Base-by-base conservation (phyloP, 2,797 vertebrate genomes). In the Heliangelus exortis region DNA sequence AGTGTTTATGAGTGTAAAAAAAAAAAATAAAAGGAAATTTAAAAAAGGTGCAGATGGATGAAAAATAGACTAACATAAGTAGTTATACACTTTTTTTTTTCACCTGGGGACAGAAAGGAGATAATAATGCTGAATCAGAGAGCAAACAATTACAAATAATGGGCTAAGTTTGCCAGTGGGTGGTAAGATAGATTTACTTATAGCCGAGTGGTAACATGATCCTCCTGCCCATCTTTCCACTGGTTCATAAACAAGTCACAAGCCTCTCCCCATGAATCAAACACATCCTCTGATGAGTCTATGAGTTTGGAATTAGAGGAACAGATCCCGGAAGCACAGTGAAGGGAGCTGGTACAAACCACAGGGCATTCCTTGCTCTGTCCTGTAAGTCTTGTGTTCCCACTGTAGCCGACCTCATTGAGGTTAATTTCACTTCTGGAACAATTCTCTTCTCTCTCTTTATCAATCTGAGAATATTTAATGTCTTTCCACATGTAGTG, bases 311-410 rank as follows among this genome's bases (percentile, higher is more conserved):
- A 98, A 97, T 98, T 99, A 96, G 99, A 99, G 97, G 99, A 98
- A 54, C 98, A 99, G 96, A 99, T 99, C 97, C 98, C 98, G 98
- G 99, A 99, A 98, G 98, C 98, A 98, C 99, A 99, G 98, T 99
- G 99, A 97, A 99, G 98, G 93, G 99, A 99, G 97, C 98, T 98
- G 97, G 98, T 98, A 97, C 98, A 98, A 94, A 98, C 98, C 62
- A 98, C 97, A 85, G 98, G 96, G 90, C 98, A 98, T 78, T 99
- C 98, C 62, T 97, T 98, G 96, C 98, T 99, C 94, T 98, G 98
- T 91, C 98, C 98, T 15, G 98, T 97, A 19, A 97, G 97, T 85
- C 98, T 97, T 71, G 93, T 90, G 90, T 96, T 94, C 96, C 98
- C 96, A 33, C 97, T 98, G 92, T 97, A 97, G 91, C 98, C 98